Base-by-base conservation (phyloP, 2,888 invertebrate species). In the Alentia gelatinosa region DNA sequence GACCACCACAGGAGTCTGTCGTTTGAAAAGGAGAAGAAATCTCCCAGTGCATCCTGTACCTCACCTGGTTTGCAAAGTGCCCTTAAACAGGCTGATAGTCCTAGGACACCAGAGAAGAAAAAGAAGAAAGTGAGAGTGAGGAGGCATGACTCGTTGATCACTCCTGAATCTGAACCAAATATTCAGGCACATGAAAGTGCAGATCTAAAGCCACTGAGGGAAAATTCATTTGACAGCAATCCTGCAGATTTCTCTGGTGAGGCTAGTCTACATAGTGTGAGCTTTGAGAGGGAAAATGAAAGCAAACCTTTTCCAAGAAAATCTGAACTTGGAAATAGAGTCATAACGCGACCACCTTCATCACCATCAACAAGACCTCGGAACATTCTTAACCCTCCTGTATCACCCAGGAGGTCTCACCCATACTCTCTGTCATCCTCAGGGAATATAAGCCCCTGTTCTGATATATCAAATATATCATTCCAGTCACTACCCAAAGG, bases 1-100 rank as follows among this genome's bases (percentile, higher is more conserved):
- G 93, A 94, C 91, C 93, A 93, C 91, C 92, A 93, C 90, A 92
- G 94, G 75, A 92, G 92, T 91, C 91, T 93, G 91, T 94, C 94
- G 39, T 74, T 92, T 56, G 94, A 94, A 90, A 92, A 92, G 91
- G 91, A 92, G 40, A 93, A 92, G 90, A 23, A 3, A 12, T 83
- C 42, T 39, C 42, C 83, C 1, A 3, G n/a, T 42, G 83, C 26
- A 37, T 23, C 35, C n/a, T 90, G 91, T 12, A 89, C 91, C 15
- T 92, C 92, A 40, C 91, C 74, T 15, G 42, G 74, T 74, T 37
- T 42, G 5, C 19, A 5, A 30, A 74, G 63, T 74, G 47, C 89
- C 12, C 56, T 88, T 56, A 93, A 93, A 40, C 39, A 89, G 12
- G n/a, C 39, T 15, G 33, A 26, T 30, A 42, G 40, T 75, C 39